Conservation (phyloP, 2,113 vertebrate species). For the Pelecanoides urinatrix region DNA sequence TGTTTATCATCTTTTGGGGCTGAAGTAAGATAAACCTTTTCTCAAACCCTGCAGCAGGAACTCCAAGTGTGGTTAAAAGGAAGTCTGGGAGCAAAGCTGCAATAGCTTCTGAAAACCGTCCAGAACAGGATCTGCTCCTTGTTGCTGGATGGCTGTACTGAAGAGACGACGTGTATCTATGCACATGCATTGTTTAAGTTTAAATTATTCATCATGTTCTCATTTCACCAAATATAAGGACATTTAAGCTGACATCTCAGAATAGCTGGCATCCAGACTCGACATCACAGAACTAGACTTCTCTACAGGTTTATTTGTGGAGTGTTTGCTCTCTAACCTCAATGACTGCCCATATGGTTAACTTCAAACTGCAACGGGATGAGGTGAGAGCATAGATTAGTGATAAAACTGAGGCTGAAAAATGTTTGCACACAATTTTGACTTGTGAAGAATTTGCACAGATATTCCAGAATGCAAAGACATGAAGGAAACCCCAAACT, state of each 20-base stretch:
- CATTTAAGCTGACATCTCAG: not conserved
- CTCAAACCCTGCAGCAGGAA: not conserved
- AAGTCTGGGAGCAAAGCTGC: not conserved
- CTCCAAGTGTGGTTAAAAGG: not conserved
- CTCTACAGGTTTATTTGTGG: not conserved
- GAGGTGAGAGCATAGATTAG: not conserved
- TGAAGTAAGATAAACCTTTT: not conserved
- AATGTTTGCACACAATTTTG: not conserved
- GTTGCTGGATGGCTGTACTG: not conserved
- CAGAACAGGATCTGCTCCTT: not conserved
- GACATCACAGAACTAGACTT: not conserved
- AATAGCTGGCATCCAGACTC: not conserved
- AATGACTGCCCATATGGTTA: no score
- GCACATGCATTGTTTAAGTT: not conserved
- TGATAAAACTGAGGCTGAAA: not conserved
- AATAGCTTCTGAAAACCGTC: not conserved
- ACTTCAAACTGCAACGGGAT: not conserved
- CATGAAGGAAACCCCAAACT: not conserved
- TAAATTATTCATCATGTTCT: not conserved
- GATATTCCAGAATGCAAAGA: not conserved
- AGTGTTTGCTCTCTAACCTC: not conserved
- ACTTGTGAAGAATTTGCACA: not conserved
- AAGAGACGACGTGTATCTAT: accelerated
- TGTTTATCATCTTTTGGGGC: not conserved
- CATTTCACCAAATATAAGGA: not conserved